phyloP scores from a whole-genome alignment of 2,888 invertebrate genomes.

The Stenotaenia linearis region DNA sequence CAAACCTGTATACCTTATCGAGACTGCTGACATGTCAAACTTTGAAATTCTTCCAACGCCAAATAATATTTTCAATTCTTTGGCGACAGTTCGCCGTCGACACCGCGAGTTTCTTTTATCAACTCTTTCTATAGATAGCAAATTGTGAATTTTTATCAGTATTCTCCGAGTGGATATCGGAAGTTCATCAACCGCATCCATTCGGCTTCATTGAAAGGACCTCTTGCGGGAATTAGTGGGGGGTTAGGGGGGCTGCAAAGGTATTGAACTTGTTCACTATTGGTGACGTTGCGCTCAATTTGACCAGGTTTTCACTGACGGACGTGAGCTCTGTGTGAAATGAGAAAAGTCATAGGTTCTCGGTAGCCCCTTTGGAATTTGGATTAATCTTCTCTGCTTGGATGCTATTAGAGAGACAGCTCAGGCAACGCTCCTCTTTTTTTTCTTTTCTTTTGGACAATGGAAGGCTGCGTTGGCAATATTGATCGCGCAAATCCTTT shows the following conservation, averaged over 20 bases:
- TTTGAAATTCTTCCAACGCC: no score
- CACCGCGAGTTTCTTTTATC: no score
- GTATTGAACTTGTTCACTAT: neutral
- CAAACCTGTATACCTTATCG: no score
- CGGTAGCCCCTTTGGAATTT: neutral
- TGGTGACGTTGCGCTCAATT: constrained; percentile 2
- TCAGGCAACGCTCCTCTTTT: neutral
- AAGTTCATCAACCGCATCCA: neutral
- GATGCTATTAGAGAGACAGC: constrained; percentile 11
- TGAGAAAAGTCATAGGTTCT: neutral
- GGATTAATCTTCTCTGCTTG: constrained; percentile 7
- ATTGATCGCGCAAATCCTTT: neutral
- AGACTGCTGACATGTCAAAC: no score
- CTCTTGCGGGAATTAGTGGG: neutral
- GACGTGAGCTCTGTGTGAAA: neutral
- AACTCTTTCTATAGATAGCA: no score
- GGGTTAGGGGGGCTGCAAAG: no score
- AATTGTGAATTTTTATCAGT: neutral
- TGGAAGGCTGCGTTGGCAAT: neutral
- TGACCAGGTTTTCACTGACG: neutral
- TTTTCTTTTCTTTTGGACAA: neutral
- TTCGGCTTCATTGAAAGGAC: neutral
- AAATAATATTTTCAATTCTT: no score
- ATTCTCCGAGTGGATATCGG: neutral
- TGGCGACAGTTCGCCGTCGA: no score